Evolutionary conservation across 64 coral and sea anemone genomes (phyloP).

Genomic region (Dendrophyllia cribrosa): DNA sequence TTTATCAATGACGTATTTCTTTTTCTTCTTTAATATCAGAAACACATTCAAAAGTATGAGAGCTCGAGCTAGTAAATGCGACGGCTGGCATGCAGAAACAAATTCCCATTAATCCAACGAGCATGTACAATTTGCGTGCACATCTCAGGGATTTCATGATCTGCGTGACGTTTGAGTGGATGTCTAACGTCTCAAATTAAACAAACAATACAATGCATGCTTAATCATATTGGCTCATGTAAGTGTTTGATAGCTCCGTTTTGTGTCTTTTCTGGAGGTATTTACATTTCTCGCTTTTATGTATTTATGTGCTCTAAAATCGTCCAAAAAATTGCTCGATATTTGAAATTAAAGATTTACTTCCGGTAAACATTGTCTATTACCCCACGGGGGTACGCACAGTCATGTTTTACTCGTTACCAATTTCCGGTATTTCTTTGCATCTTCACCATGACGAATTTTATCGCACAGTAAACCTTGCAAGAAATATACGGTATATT

Average conservation of each 20-base stretch:
- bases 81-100: too few species aligned
- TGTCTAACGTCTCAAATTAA: not conserved
- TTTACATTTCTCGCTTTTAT: not conserved
- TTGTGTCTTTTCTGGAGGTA: not conserved
- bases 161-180: not conserved
- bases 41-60: too few species aligned
- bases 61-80: too few species aligned
- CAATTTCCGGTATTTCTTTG: conserved; percentile 7
- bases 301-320: not conserved
- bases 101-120: too few species aligned
- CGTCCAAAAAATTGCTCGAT: not conserved
- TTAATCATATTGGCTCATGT: not conserved
- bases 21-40: too few species aligned
- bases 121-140: too few species aligned
- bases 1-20: too few species aligned
- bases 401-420: not conserved
- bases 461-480: not conserved
- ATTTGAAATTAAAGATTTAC: not conserved
- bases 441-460: not conserved
- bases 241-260: not conserved
- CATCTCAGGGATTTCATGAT: not conserved
- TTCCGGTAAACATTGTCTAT: not conserved
- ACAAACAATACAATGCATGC: not conserved
- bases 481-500: not conserved
- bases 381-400: too few species aligned